Evolutionary conservation across 2,797 vertebrate genomes (phyloP).

Genomic region (Pterois miles): DNA sequence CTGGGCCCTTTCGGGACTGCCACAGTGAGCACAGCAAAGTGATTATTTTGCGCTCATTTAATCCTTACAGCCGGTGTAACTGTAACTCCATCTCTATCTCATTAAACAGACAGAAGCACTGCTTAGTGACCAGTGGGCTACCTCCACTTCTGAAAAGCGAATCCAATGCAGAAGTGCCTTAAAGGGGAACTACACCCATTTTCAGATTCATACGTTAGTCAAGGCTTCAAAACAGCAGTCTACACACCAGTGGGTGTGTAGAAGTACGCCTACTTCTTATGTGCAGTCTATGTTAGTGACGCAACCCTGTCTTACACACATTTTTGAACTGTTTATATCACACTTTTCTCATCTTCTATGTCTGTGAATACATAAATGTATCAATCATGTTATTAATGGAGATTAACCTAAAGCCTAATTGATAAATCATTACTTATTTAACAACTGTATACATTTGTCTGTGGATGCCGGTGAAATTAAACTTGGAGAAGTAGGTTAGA

Average conservation of each 20-base stretch:
- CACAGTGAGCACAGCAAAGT: not conserved
- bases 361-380: constrained; percentile 6
- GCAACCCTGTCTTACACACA: not conserved
- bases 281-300: no score
- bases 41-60: constrained; percentile 7
- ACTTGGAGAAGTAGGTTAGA: constrained; percentile 34
- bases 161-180: no score
- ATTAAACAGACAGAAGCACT: not conserved
- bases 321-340: not conserved
- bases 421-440: constrained; percentile 7
- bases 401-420: not conserved
- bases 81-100: not conserved
- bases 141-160: no score
- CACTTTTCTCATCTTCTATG: not conserved
- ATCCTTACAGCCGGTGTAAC: not conserved
- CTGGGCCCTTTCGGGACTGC: not conserved
- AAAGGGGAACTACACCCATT: no score
- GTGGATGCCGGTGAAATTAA: constrained; percentile 16
- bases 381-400: not conserved
- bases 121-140: not conserved
- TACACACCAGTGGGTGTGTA: no score
- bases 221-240: no score
- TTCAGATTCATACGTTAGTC: no score
- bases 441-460: constrained; percentile 9
- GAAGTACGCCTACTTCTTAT: no score